These are phyloP conservation scores for Heteractis magnifica DNA, from an alignment of 92 coral and sea anemone species.

Conservation along the genomic window DNA sequence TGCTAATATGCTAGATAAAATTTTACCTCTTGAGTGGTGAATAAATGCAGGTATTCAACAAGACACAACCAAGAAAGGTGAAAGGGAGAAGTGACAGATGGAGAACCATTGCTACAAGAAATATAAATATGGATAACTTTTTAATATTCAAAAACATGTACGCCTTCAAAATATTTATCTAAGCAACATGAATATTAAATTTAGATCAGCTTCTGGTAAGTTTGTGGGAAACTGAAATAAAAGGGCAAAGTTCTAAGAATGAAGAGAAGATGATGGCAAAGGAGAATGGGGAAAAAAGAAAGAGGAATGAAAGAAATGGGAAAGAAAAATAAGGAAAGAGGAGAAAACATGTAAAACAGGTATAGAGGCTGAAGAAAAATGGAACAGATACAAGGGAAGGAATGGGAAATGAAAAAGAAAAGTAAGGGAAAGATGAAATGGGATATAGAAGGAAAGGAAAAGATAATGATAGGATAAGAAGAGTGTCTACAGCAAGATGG, in stretches of 20 bases:
- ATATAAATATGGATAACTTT: not conserved
- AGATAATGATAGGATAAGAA: not conserved
- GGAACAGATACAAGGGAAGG: not conserved
- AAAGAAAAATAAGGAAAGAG: not conserved
- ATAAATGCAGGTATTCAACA: slow-evolving; percentile 75
- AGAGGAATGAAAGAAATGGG: not conserved
- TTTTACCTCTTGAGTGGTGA: slow-evolving; percentile 72
- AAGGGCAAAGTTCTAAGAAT: not conserved
- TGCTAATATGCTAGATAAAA: too few species aligned
- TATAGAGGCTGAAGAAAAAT: too few species aligned
- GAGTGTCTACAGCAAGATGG: not conserved
- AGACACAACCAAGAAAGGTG: slow-evolving; percentile 95
- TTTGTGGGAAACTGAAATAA: not conserved
- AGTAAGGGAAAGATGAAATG: not conserved
- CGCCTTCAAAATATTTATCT: not conserved
- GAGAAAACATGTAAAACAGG: not conserved
- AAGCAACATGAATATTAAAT: too few species aligned
- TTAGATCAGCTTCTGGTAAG: not conserved
- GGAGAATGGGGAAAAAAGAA: not conserved
- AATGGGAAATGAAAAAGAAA: not conserved
- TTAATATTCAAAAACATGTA: not conserved
- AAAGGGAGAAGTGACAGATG: slow-evolving; percentile 79
- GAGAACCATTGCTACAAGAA: slow-evolving; percentile 69
- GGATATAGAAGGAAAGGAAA: not conserved
- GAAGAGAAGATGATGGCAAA: not conserved